phyloP scores from a whole-genome alignment of 2,888 invertebrate genomes.

The Anaspis maculata region DNA sequence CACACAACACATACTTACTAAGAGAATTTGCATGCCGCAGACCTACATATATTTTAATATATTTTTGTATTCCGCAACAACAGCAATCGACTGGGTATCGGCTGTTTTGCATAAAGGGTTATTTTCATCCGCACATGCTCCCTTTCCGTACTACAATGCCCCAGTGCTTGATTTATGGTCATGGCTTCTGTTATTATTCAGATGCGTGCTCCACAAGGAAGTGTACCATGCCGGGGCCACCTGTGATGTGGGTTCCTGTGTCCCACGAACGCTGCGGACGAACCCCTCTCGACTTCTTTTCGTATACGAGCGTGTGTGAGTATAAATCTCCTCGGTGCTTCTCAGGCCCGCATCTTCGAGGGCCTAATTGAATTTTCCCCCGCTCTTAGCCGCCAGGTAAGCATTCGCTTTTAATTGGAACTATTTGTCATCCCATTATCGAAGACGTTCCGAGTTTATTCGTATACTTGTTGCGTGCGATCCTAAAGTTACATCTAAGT shows the following conservation, averaged over 20 bases:
- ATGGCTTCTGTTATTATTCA: conserved; percentile 15
- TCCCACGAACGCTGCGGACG: conserved; percentile 13
- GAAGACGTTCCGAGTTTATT: no score
- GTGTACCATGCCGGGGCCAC: conserved; percentile 29
- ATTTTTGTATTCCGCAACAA: conserved; percentile 1
- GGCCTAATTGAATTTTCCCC: no score
- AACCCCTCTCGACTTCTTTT: conserved; percentile 4
- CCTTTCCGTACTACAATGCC: conserved; percentile 8
- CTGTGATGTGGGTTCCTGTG: conserved; percentile 30
- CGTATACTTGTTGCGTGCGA: no score
- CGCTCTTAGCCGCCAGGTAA: no score
- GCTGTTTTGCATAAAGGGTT: conserved; percentile 14
- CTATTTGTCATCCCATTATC: no score
- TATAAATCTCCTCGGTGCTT: conserved; percentile 2
- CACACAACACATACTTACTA: no score
- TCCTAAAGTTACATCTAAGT: no score
- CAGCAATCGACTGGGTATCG: conserved; percentile 6
- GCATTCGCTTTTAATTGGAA: no score
- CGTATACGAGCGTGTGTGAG: no score
- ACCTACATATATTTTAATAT: conserved; percentile 1
- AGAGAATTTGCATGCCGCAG: conserved; percentile 3
- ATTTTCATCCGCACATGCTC: no score
- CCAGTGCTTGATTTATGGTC: conserved; percentile 11
- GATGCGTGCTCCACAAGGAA: conserved; percentile 24
- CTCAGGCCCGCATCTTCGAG: no score